These are phyloP conservation scores for Coreius guichenoti DNA, from an alignment of 2,797 vertebrate species.

Conservation along the genomic window DNA sequence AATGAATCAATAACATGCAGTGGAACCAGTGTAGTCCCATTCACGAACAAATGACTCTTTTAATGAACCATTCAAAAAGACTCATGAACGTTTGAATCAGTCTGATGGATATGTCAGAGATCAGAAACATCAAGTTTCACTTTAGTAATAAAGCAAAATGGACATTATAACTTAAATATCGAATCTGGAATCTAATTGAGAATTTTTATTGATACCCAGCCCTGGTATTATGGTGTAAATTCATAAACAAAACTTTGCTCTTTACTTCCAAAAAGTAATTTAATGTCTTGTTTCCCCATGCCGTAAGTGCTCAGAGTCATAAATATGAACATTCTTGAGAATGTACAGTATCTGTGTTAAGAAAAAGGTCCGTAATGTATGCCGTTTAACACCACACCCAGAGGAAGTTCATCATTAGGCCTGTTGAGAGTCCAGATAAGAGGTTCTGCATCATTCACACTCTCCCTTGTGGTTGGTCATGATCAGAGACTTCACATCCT, in stretches of 20 bases:
- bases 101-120: not conserved
- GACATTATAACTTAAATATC: not conserved
- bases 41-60: not conserved
- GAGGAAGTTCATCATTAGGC: constrained; percentile 71
- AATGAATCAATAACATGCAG: not conserved
- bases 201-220: not conserved
- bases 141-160: not conserved
- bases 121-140: not conserved
- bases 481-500: constrained; percentile 53
- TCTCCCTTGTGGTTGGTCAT: constrained; percentile 28
- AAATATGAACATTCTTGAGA: not conserved
- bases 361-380: constrained; percentile 47
- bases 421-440: constrained; percentile 42
- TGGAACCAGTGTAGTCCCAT: not conserved
- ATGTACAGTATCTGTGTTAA: constrained; percentile 40
- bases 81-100: not conserved
- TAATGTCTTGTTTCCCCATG: not conserved
- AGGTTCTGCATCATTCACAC: constrained; percentile 42
- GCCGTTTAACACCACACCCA: constrained; percentile 60
- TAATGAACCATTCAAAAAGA: not conserved
- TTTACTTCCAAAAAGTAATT: not conserved
- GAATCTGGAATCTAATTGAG: not conserved
- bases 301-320: not conserved
- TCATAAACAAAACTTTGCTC: not conserved
- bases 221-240: not conserved